These are phyloP conservation scores for Uria aalge DNA, from an alignment of 2,113 vertebrate genomes.

Conservation along the genomic window DNA sequence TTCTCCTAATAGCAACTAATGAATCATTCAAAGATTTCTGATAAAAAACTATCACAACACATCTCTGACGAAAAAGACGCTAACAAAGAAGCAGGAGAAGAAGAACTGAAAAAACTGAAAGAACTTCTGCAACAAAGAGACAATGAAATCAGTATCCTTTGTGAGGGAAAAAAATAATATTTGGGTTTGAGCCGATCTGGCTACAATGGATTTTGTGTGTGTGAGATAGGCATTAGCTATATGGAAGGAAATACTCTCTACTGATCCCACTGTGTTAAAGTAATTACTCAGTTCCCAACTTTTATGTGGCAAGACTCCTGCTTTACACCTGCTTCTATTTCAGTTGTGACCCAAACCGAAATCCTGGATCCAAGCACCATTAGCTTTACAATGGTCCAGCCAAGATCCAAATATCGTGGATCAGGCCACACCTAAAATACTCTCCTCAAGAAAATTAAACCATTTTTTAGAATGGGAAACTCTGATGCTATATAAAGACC, in stretches of 20 bases:
- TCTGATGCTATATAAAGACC: background rate
- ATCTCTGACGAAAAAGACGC: background rate
- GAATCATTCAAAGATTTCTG: slow-evolving; percentile 35
- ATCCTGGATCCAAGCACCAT: background rate
- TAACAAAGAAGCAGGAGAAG: background rate
- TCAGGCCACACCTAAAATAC: background rate
- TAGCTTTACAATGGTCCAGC: background rate
- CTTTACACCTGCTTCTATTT: background rate
- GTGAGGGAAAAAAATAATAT: background rate
- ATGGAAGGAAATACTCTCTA: background rate
- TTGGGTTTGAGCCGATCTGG: background rate
- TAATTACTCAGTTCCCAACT: background rate
- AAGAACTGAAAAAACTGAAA: slow-evolving; percentile 78
- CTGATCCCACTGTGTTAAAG: background rate
- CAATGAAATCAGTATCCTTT: slow-evolving; percentile 97
- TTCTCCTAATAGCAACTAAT: slow-evolving; percentile 72
- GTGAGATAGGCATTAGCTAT: background rate
- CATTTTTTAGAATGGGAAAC: background rate
- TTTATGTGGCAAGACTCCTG: background rate
- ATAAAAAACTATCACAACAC: background rate
- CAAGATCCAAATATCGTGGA: background rate
- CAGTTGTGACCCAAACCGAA: background rate
- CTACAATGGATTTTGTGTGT: background rate
- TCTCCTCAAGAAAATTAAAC: background rate
- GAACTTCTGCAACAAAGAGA: slow-evolving; percentile 86